A percentile compares a stretch with the other conserved stretches of the same genome.
phyloP scores from a whole-genome alignment of 2,797 vertebrate genomes.

The Glyptemys insculpta region DNA sequence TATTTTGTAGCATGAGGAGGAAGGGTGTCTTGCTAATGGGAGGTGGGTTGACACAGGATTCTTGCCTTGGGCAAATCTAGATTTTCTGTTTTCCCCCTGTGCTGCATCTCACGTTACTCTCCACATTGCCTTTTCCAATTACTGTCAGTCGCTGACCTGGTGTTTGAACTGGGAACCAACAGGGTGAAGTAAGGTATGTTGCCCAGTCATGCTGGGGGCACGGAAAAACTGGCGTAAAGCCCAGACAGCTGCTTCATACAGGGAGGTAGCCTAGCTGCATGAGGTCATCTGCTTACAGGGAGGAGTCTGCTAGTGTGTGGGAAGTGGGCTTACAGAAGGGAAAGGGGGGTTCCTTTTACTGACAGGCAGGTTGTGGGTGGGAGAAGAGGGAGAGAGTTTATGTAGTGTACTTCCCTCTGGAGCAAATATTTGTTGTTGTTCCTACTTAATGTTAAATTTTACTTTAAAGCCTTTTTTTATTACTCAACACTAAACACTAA shows the following conservation, averaged over 20 bases:
- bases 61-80: fast-evolving
- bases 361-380: fast-evolving
- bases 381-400: background rate
- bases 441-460: background rate
- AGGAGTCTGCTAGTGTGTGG: constrained; percentile 23
- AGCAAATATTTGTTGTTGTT: background rate
- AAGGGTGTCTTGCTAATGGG: fast-evolving
- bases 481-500: background rate
- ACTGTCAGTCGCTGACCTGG: fast-evolving
- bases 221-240: constrained; percentile 25
- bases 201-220: constrained; percentile 19
- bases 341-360: background rate
- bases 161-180: background rate
- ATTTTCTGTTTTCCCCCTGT: fast-evolving
- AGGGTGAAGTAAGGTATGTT: background rate
- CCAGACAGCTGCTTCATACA: constrained; percentile 24
- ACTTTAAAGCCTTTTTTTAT: background rate
- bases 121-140: fast-evolving
- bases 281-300: constrained; percentile 49
- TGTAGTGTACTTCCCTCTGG: background rate
- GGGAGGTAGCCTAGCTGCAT: constrained; percentile 52
- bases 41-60: fast-evolving
- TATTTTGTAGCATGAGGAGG: fast-evolving
- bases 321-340: constrained; percentile 25
- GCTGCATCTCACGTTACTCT: background rate